phyloP scores from a whole-genome alignment of 2,797 vertebrate species.

The Peromyscus nudipes region DNA sequence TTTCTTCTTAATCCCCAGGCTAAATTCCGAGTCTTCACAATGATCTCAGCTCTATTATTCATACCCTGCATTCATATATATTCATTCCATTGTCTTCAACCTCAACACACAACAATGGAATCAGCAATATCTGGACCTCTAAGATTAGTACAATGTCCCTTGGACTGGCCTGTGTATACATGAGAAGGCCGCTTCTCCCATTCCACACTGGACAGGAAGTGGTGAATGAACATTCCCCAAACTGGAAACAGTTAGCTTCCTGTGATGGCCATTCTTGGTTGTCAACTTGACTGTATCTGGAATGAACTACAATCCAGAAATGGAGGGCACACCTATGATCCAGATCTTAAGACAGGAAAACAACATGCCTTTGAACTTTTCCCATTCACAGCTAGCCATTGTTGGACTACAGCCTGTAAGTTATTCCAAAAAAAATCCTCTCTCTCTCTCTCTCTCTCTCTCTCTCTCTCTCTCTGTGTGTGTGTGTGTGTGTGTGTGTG shows the following conservation, averaged over 20 bases:
- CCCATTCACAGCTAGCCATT: neutral
- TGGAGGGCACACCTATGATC: neutral
- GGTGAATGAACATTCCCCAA: neutral
- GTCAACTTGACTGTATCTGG: neutral
- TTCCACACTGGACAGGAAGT: neutral
- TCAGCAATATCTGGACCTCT: neutral
- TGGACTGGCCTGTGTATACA: neutral
- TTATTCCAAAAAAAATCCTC: neutral
- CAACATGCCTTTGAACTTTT: neutral
- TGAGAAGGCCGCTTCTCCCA: neutral
- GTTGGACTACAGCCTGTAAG: neutral
- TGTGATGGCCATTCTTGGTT: neutral
- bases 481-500: too few relatives aligned
- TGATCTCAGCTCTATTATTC: neutral
- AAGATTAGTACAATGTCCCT: neutral
- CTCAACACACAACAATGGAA: neutral
- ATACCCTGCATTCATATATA: too few relatives aligned
- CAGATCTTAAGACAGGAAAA: neutral
- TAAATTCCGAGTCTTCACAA: neutral
- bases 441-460: too few relatives aligned
- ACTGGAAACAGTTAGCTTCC: neutral
- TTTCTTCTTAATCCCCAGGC: neutral
- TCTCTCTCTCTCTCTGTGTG: too few relatives aligned
- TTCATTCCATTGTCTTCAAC: neutral
- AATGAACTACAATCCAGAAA: neutral